A percentile compares a stretch with the other conserved stretches of the same genome.
Evolutionary conservation across 2,888 invertebrate genomes (phyloP).

Genomic region (Seira musarum): DNA sequence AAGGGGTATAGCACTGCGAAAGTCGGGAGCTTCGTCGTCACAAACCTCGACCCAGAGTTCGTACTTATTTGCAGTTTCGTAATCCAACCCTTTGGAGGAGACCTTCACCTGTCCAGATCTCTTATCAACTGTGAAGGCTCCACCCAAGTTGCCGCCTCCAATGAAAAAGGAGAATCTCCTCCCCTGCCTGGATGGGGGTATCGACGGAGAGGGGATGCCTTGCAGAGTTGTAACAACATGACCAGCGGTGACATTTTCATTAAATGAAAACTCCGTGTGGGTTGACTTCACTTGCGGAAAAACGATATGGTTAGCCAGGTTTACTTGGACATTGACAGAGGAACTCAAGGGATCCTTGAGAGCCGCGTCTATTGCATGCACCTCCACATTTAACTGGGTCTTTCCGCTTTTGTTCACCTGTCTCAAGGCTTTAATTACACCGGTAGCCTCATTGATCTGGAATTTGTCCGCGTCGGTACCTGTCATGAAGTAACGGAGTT

Average conservation of each 20-base stretch:
- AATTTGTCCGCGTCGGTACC: conserved; percentile 87
- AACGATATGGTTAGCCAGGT: conserved; percentile 82
- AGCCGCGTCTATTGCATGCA: conserved; percentile 88
- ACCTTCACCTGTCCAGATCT: conserved; percentile 86
- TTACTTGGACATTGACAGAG: conserved; percentile 83
- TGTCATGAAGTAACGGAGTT: conserved; percentile 87
- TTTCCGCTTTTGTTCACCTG: conserved; percentile 75
- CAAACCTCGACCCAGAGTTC: conserved; percentile 94
- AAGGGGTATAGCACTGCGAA: conserved; percentile 85
- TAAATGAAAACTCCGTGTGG: conserved; percentile 77
- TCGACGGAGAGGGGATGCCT: conserved; percentile 45
- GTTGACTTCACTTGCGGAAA: conserved; percentile 83
- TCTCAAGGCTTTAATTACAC: conserved; percentile 87
- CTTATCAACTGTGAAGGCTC: conserved; percentile 86
- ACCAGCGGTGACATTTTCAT: conserved; percentile 80
- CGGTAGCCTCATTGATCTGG: conserved; percentile 84
- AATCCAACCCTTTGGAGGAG: conserved; percentile 86
- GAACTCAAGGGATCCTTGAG: conserved; percentile 78
- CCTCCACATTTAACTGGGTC: conserved; percentile 80
- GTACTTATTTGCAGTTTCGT: conserved; percentile 86
- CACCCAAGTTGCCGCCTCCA: conserved; percentile 94
- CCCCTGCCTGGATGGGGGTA: conserved; percentile 44
- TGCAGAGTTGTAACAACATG: conserved; percentile 64
- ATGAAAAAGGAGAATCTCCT: conserved; percentile 82
- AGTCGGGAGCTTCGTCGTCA: conserved; percentile 86